A percentile compares a stretch with the other conserved stretches of the same genome.
These are phyloP conservation scores for Drosophila falleni DNA, from an alignment of 2,888 invertebrate genomes.

Conservation along the genomic window DNA sequence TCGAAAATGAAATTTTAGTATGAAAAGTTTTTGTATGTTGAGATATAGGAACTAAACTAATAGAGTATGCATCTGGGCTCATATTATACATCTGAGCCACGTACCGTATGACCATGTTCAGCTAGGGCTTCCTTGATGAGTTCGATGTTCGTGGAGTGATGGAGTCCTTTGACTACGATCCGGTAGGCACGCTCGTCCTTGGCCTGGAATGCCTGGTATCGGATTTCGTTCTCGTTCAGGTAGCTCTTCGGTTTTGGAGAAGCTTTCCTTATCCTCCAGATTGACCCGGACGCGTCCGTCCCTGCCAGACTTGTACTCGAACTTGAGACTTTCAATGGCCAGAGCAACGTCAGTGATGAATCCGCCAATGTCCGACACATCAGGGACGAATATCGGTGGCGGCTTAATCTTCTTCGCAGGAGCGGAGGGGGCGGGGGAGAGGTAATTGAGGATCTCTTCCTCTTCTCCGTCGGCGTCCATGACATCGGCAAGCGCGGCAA, in stretches of 20 bases:
- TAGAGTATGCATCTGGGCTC: no score
- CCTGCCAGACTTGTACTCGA: not conserved
- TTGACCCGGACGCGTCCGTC: not conserved
- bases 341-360: not conserved
- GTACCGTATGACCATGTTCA: not conserved
- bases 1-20: no score
- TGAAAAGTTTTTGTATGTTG: no score
- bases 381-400: not conserved
- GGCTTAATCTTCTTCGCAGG: not conserved
- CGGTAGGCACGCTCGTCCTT: not conserved
- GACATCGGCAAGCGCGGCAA: not conserved
- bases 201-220: not conserved
- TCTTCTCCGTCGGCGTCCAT: conserved; percentile 1
- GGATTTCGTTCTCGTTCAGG: not conserved
- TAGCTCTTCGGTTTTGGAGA: not conserved
- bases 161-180: not conserved
- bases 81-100: not conserved
- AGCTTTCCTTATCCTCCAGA: not conserved
- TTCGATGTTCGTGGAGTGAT: not conserved
- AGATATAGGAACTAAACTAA: no score
- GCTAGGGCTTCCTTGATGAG: not conserved
- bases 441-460: not conserved
- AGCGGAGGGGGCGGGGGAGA: not conserved
- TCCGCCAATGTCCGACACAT: not conserved
- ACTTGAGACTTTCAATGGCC: not conserved